These are phyloP conservation scores for Clarias platycephalus DNA, from an alignment of 2,797 vertebrate species.

Conservation along the genomic window DNA sequence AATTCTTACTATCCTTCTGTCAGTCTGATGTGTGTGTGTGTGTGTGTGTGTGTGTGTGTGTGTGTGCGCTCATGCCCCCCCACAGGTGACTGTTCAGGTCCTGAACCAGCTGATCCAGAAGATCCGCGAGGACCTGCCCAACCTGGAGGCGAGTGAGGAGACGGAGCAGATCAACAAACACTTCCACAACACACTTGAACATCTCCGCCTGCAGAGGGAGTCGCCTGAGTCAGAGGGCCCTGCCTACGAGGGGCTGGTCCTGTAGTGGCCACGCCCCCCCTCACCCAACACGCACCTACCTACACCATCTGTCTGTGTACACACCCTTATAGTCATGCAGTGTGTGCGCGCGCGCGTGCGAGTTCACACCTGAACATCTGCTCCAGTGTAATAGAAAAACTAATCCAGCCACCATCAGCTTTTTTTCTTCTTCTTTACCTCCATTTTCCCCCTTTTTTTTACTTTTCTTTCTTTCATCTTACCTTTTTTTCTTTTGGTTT, in stretches of 20 bases:
- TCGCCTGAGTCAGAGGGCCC: constrained; percentile 92
- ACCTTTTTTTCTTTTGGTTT: background rate
- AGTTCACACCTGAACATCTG: constrained; percentile 33
- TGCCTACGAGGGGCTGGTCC: constrained; percentile 92
- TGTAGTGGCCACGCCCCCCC: constrained; percentile 69
- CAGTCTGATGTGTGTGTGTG: background rate
- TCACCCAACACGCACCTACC: constrained; percentile 40
- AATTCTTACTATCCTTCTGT: background rate
- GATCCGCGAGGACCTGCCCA: constrained; percentile 96
- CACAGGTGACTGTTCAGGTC: constrained; percentile 94
- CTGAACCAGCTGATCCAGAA: constrained; percentile 99
- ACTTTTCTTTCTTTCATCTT: constrained; percentile 22
- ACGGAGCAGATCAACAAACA: constrained; percentile 99
- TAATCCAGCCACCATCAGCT: background rate
- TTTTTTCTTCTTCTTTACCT: background rate
- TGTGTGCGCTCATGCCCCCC: background rate
- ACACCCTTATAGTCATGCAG: constrained; percentile 33
- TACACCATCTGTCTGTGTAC: constrained; percentile 41
- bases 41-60: background rate
- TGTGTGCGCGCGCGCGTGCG: constrained; percentile 28
- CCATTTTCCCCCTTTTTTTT: background rate
- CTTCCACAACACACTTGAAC: constrained; percentile 98
- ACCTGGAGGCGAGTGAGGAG: constrained; percentile 95
- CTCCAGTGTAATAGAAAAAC: constrained; percentile 35
- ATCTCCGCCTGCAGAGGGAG: constrained; percentile 91